Base-by-base conservation (phyloP, 2,888 invertebrate species). In the Sipha maydis region DNA sequence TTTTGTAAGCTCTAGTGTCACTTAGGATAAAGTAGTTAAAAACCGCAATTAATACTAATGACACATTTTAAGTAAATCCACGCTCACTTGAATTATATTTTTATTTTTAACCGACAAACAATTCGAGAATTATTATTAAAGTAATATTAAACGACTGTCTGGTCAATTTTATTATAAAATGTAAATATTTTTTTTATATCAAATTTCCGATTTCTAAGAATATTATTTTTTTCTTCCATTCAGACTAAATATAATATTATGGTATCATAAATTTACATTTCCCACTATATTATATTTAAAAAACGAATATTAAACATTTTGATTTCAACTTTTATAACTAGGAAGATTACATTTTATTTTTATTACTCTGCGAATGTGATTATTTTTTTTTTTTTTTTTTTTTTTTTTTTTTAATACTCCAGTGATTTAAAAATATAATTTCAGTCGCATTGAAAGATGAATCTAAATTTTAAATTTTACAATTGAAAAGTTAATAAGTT, bases 291-390 rank as follows among this genome's bases (percentile, higher is more conserved):
- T 84, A 76, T 80, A 56, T 56, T 76, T 48, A 34, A 76, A 84
- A 61, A 61, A 84, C 61, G 61, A 83, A 83, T 84, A 76, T 84
- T 61, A 84, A 84, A 84, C 76, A 67, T 84, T 83, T 76, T 76
- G 76, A 84, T 84, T 84, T 84, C 75, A 84, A 84, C 56, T 84
- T 84, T 84, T 61, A 84, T 76, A 61, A 61, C 76, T 61, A 41
- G 34, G 76, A 76, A 61, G 75, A 76, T 84, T 76, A 76, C 54
- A 76, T 84, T 84, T 76, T 76, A 21, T 61, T 84, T 84, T 84
- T 84, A 83, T 83, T 75, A 76, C 48, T 76, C 19, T 67, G 84
- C 41, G 76, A 76, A 84, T 76, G 34, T 41, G n/a, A 61, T 76
- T 84, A 84, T 28, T 84, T 41, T 4, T 79, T 17, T 79, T 56